phyloP scores from a whole-genome alignment of 2,113 vertebrate species.

The Hemichromis elongatus region DNA sequence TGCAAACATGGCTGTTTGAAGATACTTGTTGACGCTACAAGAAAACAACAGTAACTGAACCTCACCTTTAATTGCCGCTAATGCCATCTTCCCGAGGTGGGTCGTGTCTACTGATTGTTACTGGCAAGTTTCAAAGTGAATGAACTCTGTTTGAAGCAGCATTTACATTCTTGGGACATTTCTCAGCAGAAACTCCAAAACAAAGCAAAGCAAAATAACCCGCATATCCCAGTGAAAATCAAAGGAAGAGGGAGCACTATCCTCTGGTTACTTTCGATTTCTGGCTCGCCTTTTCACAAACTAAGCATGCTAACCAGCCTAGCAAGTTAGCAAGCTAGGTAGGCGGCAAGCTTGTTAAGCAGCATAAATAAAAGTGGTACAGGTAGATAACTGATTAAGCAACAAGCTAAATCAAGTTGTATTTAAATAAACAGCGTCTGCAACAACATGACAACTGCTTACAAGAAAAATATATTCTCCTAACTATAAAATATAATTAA shows the following conservation, averaged over 20 bases:
- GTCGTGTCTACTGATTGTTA: neutral
- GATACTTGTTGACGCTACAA: neutral
- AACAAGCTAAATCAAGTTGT: neutral
- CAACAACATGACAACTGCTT: neutral
- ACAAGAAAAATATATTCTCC: neutral
- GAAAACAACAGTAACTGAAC: neutral
- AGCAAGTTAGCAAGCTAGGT: neutral
- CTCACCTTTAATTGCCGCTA: neutral
- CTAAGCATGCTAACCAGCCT: neutral
- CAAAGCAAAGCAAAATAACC: neutral
- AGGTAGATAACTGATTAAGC: neutral
- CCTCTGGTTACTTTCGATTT: neutral
- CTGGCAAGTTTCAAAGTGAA: neutral
- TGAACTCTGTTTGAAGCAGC: neutral
- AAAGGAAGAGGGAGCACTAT: neutral
- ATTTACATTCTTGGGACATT: neutral
- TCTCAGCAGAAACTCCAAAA: neutral
- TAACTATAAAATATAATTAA: neutral
- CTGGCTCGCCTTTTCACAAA: neutral
- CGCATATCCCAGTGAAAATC: neutral
- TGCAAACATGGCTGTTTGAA: slow-evolving; percentile 44
- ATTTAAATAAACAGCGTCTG: neutral
- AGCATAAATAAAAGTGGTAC: neutral
- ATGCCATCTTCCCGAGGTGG: neutral
- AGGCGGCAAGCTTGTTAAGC: neutral